These are phyloP conservation scores for Abramis brama DNA, from an alignment of 2,113 vertebrate genomes.

Conservation along the genomic window DNA sequence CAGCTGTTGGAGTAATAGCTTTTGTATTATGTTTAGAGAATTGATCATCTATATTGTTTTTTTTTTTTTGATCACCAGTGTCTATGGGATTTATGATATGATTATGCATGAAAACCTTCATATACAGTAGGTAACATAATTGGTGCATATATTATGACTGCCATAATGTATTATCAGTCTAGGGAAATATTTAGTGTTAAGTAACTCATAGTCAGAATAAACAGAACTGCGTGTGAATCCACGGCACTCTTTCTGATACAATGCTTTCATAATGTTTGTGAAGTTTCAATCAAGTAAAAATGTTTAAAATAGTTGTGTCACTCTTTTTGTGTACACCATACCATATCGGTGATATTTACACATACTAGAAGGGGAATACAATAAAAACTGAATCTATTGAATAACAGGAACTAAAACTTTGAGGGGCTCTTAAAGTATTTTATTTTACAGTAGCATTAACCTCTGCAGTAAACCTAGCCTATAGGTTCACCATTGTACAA, in stretches of 20 bases:
- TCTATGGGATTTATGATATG: constrained; percentile 11
- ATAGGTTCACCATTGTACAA: neutral
- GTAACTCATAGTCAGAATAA: constrained; percentile 10
- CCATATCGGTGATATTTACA: constrained; percentile 4
- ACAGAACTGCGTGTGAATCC: constrained; percentile 21
- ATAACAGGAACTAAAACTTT: neutral
- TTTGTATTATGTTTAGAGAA: neutral
- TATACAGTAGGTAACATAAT: neutral
- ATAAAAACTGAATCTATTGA: neutral
- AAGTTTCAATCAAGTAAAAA: constrained; percentile 62
- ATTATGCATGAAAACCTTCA: constrained; percentile 20
- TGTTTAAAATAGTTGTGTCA: neutral
- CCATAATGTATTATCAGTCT: constrained; percentile 19
- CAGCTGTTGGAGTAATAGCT: constrained; percentile 24
- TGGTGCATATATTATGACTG: constrained; percentile 4
- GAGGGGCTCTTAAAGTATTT: neutral
- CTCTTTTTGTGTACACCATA: neutral
- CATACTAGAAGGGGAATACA: neutral
- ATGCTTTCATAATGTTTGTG: constrained; percentile 2
- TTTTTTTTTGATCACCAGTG: neutral
- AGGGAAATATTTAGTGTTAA: constrained; percentile 11
- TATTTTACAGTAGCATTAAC: neutral
- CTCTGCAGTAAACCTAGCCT: neutral
- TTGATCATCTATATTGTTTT: neutral
- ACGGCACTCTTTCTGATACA: constrained; percentile 1